Base-by-base conservation (phyloP, 2,113 vertebrate genomes). In the Scomber colias region DNA sequence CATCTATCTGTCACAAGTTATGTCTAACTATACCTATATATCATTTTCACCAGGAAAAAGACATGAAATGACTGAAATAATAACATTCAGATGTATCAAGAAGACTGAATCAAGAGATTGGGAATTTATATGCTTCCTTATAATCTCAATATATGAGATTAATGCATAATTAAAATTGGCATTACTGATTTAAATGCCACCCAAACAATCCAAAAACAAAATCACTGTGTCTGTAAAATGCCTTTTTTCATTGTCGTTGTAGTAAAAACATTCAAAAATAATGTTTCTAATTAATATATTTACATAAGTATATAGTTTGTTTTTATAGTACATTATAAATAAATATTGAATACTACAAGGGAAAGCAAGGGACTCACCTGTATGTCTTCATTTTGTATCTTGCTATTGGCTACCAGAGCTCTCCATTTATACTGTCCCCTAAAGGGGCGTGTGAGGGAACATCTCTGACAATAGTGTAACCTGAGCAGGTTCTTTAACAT, bases 391-490 rank as follows among this genome's bases (percentile, higher is more conserved):
- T 82, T 49, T 76, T 83, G 75, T 49, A 17, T 69, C 49, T 10
- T 60, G 35, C 55, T 68, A 50, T 84, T 8, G 4, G 48, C 19
- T 21, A 49, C 54, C 61, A 53, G 40, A 63, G 63, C 61, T 5
- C 50, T 63, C 9, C 72, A 85, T 93, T 93, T 95, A 94, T 94
- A 90, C 51, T 21, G 6, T 57, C 15, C 54, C 27, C 70, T n/a
- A 57, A 30, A 86, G 53, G 84, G 91, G 90, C 55, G 93, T 90
- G 87, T 77, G 63, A 77, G 24, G 53, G 27, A 80, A 44, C 2
- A 7, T 27, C 40, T 74, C 66, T 81, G 51, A 93, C 79, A 92
- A 83, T 75, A 62, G 44, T 35, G 93, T 79, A 93, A 95, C 79
- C 74, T 66, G 83, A 94, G 82, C 84, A 65, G 30, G 13, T 59